These are phyloP conservation scores for Netelia virgata DNA, from an alignment of 2,888 invertebrate species.

Conservation along the genomic window DNA sequence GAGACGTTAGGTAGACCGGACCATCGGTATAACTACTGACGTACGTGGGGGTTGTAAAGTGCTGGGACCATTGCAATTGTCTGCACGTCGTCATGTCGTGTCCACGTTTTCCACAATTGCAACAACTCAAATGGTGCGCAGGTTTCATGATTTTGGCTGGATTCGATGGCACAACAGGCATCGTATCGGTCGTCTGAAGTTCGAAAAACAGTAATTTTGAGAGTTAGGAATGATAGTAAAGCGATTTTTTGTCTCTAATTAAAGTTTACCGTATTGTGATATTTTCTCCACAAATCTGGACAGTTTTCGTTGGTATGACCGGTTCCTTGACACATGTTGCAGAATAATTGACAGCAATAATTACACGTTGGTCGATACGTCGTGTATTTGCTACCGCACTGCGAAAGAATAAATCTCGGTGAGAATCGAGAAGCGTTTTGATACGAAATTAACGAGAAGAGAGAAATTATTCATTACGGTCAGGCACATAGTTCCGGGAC, in stretches of 20 bases:
- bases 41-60: conserved; percentile 78
- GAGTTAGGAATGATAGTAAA: conserved; percentile 1
- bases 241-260: not conserved
- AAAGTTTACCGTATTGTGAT: conserved; percentile 89
- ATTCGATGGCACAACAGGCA: conserved; percentile 77
- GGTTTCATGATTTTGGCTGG: conserved; percentile 79
- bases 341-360: conserved; percentile 85
- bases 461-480: conserved; percentile 86
- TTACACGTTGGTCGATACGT: conserved; percentile 86
- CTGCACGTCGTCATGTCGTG: conserved; percentile 81
- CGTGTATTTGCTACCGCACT: conserved; percentile 88
- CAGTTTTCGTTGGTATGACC: conserved; percentile 89
- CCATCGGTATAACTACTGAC: conserved; percentile 76
- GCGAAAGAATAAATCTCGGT: conserved; percentile 72
- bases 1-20: conserved; percentile 61
- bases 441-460: not conserved
- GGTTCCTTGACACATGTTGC: conserved; percentile 87
- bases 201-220: not conserved
- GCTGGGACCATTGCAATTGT: conserved; percentile 79
- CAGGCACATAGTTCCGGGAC: conserved; percentile 90
- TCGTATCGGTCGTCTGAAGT: conserved; percentile 77
- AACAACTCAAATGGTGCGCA: conserved; percentile 82
- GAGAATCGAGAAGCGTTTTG: conserved; percentile 9
- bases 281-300: conserved; percentile 91
- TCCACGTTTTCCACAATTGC: conserved; percentile 84